These are phyloP conservation scores for Sebastes matsubarae DNA, from an alignment of 2,797 vertebrate species.

Conservation along the genomic window DNA sequence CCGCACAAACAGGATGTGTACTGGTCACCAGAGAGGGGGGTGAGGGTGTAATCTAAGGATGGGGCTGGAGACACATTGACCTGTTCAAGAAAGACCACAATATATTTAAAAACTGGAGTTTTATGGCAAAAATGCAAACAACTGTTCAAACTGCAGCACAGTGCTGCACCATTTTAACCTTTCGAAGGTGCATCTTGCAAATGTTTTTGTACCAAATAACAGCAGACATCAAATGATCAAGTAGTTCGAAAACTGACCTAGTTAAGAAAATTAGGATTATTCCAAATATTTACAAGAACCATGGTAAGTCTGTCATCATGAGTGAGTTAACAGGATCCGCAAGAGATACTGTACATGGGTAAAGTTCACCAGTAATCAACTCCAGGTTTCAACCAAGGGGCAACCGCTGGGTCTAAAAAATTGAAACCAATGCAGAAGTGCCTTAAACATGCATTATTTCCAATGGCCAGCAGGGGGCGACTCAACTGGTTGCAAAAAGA, in stretches of 20 bases:
- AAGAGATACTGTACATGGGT: too few species aligned
- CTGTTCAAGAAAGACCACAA: conserved; percentile 49
- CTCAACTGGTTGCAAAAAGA: too few species aligned
- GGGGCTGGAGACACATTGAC: conserved; percentile 60
- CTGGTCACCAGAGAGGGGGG: conserved; percentile 29
- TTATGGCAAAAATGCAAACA: not conserved
- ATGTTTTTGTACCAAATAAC: not conserved
- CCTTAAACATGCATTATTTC: too few species aligned
- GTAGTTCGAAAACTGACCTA: not conserved
- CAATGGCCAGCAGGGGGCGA: too few species aligned
- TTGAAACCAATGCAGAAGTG: too few species aligned
- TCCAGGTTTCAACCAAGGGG: too few species aligned
- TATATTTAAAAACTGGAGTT: not conserved
- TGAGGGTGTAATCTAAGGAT: conserved; percentile 67
- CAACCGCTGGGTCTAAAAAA: too few species aligned
- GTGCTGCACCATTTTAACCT: not conserved
- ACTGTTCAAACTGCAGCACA: too few species aligned
- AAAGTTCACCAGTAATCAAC: not conserved
- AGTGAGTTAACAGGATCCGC: not conserved
- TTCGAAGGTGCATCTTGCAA: not conserved
- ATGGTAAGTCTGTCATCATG: not conserved
- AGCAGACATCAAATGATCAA: not conserved
- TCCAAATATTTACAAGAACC: not conserved
- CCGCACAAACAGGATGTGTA: conserved; percentile 77
- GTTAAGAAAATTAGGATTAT: not conserved